Percentiles rank a stretch among this genome's conserved stretches.
Evolutionary conservation across 2,888 invertebrate species (phyloP).

Genomic region (Lysandra coridon): DNA sequence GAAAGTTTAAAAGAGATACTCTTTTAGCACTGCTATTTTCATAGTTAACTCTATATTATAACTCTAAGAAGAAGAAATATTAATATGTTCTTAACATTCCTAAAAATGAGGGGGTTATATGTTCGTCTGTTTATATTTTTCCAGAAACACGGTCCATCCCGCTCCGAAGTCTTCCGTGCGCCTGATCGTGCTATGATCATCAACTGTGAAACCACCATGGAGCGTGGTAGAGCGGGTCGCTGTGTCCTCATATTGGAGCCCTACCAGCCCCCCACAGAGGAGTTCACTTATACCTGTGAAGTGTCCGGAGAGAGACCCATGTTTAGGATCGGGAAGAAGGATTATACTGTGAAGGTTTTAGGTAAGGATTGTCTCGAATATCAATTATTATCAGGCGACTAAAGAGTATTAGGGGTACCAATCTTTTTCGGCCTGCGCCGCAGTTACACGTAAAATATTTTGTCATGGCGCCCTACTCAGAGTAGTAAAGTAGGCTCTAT

Average conservation of each 20-base stretch:
- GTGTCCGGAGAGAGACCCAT: slow-evolving; percentile 66
- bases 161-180: slow-evolving; percentile 43
- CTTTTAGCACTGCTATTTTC: too few species aligned
- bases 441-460: too few species aligned
- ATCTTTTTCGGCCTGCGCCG: too few species aligned
- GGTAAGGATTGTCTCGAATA: too few species aligned
- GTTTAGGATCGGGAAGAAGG: slow-evolving; percentile 54
- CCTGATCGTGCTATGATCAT: slow-evolving; percentile 50
- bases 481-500: too few species aligned
- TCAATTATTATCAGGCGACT: too few species aligned
- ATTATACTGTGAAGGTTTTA: slow-evolving; percentile 50
- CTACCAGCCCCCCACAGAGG: slow-evolving; percentile 47
- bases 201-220: slow-evolving; percentile 48
- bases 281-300: slow-evolving; percentile 57
- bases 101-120: not conserved
- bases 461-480: too few species aligned
- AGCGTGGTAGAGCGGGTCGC: slow-evolving; percentile 47
- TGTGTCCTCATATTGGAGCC: slow-evolving; percentile 55
- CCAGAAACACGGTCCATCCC: slow-evolving; percentile 48
- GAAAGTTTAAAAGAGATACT: too few species aligned
- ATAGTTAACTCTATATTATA: too few species aligned
- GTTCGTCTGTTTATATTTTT: not conserved
- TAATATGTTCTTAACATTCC: too few species aligned
- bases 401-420: too few species aligned
- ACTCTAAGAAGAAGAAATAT: too few species aligned